phyloP scores from a whole-genome alignment of 2,888 invertebrate genomes.

The Furcula furcula region DNA sequence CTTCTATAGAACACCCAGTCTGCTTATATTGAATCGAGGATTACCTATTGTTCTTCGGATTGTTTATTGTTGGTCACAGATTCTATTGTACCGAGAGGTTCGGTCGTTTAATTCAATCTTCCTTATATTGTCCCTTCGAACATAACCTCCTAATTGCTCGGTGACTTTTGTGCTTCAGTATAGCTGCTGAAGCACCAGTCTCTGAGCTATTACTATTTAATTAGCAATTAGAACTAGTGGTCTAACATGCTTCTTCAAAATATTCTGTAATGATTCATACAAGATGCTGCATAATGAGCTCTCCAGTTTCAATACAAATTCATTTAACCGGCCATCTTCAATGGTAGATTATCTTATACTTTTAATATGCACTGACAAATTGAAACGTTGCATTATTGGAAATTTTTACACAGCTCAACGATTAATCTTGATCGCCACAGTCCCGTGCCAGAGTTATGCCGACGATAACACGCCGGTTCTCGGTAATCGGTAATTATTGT shows the following conservation, averaged over 20 bases:
- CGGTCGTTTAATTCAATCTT: constrained; percentile 53
- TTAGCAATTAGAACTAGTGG: too few relatives aligned
- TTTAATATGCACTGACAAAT: constrained; percentile 28
- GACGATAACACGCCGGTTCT: constrained; percentile 52
- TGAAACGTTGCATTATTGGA: constrained; percentile 34
- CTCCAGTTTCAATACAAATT: constrained; percentile 21
- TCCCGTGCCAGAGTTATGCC: constrained; percentile 40
- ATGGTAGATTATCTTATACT: constrained; percentile 27
- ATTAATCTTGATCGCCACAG: constrained; percentile 33
- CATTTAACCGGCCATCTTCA: constrained; percentile 29
- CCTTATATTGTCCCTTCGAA: constrained; percentile 45
- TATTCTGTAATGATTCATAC: constrained; percentile 13
- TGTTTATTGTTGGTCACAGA: constrained; percentile 54
- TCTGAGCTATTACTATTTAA: too few relatives aligned
- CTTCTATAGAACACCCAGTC: constrained; percentile 37
- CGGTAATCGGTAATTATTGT: constrained; percentile 73
- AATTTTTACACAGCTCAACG: constrained; percentile 27
- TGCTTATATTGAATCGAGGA: constrained; percentile 56
- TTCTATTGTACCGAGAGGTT: constrained; percentile 51
- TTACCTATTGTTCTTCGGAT: constrained; percentile 61
- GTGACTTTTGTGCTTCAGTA: constrained; percentile 29
- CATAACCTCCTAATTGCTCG: constrained; percentile 36
- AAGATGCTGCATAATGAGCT: constrained; percentile 10
- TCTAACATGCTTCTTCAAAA: too few relatives aligned
- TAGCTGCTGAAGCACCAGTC: too few relatives aligned